Base-by-base conservation (phyloP, 2,888 invertebrate genomes). In the Andrena minutula region DNA sequence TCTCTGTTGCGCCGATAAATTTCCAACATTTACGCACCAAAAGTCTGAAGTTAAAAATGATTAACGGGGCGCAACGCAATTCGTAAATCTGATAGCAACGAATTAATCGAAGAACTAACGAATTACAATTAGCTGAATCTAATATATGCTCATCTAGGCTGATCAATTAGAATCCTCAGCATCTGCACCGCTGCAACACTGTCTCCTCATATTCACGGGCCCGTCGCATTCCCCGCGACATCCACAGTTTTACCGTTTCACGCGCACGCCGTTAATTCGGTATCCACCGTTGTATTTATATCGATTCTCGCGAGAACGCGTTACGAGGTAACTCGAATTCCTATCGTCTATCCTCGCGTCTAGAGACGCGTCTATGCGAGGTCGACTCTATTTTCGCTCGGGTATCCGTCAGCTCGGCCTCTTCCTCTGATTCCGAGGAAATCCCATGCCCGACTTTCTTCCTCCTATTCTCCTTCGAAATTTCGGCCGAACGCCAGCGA, bases 401-500 rank as follows among this genome's bases (percentile, higher is more conserved):
- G 74, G 65, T 72, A 86, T 85, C 76, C 83, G 56, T 84, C 69
- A 77, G 81, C 72, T 81, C 72, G 56, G 65, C 61, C 73, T 82
- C 84, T 82, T 66, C 85, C 72, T 82, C 65, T n/a, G 79, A 78
- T 82, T 84, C 82, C 85, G 53, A 71, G 79, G 79, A 80, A 79
- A 79, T 81, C 74, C 56, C 78, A 66, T 64, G 79, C 64, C 68
- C 69, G 78, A 70, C 79, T 79, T 63, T 75, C 78, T 73, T 74
- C 80, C 79, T 75, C 78, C 41, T 61, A 66, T 61, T 26, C 71
- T 71, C 63, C 65, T 65, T 0, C 41, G 51, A 61, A 53, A 58
- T 64, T 20, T 71, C 79, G 72, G 47, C 71, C 65, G 65, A 79
- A 60, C 32, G 79, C 79, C 79, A 72, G 10, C 51, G 4, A 66